A percentile compares a stretch with the other conserved stretches of the same genome.
phyloP scores from a whole-genome alignment of 2,888 invertebrate genomes.

The Spodoptera littoralis region DNA sequence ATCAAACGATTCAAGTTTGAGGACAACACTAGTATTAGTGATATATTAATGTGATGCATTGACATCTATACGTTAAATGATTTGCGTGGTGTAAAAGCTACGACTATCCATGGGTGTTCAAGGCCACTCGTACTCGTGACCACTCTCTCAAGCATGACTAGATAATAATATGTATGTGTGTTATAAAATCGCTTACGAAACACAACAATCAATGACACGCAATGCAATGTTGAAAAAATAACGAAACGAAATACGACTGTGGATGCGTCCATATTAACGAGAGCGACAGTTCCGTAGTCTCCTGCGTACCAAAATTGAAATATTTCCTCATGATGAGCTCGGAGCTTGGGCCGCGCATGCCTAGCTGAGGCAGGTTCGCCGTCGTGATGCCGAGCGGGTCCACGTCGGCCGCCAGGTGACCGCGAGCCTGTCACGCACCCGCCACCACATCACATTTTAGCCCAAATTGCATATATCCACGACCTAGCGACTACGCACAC shows the following conservation, averaged over 20 bases:
- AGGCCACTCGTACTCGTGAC: conserved; percentile 33
- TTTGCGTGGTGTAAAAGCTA: conserved; percentile 50
- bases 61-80: conserved; percentile 33
- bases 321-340: conserved; percentile 89
- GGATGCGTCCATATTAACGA: conserved; percentile 71
- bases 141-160: conserved; percentile 51
- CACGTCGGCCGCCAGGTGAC: conserved; percentile 97
- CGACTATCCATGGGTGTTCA: conserved; percentile 33
- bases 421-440: conserved; percentile 93
- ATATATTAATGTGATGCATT: conserved; percentile 45
- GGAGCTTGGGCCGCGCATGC: conserved; percentile 85
- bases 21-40: conserved; percentile 39
- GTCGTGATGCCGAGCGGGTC: conserved; percentile 97
- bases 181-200: conserved; percentile 74
- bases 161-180: conserved; percentile 71
- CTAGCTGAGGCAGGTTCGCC: conserved; percentile 89
- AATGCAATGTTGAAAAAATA: conserved; percentile 70
- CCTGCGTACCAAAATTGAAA: conserved; percentile 87
- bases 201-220: conserved; percentile 73
- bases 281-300: conserved; percentile 61
- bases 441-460: conserved; percentile 78
- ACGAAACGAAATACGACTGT: conserved; percentile 66
- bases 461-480: conserved; percentile 67
- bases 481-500: conserved; percentile 62
- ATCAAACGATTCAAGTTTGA: conserved; percentile 30